phyloP scores from a whole-genome alignment of 2,797 vertebrate genomes.

The Poliocrania exsul region DNA sequence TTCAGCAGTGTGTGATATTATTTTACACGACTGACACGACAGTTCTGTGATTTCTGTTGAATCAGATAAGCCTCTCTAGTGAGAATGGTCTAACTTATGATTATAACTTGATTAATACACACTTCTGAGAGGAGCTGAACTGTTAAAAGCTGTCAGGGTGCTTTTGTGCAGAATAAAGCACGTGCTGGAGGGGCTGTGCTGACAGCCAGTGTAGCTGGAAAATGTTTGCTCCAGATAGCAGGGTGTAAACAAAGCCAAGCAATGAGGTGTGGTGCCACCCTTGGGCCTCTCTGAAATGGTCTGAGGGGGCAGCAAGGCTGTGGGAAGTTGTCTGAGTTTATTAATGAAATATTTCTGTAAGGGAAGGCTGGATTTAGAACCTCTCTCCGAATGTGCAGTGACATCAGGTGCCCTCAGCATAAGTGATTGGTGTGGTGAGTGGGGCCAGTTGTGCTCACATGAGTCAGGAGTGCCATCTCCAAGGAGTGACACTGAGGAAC shows the following conservation, averaged over 20 bases:
- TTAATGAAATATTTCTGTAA: neutral
- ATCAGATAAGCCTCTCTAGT: neutral
- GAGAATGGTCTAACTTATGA: neutral
- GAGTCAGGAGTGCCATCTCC: neutral
- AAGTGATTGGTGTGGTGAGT: neutral
- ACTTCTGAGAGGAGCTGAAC: neutral
- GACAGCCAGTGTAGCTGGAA: neutral
- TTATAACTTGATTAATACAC: neutral
- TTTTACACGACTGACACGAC: neutral
- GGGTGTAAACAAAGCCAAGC: neutral
- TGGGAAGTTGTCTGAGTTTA: neutral
- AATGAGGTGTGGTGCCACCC: neutral
- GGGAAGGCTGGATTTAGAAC: neutral
- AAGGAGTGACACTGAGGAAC: neutral
- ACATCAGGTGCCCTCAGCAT: neutral
- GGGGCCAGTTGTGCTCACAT: slow-evolving; percentile 9
- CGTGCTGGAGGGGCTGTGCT: neutral
- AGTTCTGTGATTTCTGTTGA: neutral
- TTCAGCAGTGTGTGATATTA: neutral
- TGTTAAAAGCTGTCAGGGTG: neutral
- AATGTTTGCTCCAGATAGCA: neutral
- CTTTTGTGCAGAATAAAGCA: neutral
- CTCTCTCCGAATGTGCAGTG: neutral
- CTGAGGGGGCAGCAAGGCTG: neutral
- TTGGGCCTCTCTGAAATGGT: neutral